Conservation (phyloP, 2,113 vertebrate genomes). For the Anhinga anhinga region DNA sequence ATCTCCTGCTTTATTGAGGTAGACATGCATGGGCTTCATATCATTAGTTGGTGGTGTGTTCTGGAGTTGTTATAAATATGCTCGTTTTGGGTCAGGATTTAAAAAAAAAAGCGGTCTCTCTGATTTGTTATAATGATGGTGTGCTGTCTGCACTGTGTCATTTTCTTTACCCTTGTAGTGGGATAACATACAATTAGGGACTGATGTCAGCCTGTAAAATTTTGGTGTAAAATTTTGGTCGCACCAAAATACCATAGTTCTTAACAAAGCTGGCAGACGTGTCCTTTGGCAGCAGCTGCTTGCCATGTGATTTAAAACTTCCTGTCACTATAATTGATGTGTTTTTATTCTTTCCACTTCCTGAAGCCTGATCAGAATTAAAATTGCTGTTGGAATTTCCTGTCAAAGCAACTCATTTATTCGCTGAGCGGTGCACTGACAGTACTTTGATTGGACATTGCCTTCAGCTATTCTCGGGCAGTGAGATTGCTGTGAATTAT, state of each 20-base stretch:
- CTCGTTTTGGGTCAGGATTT: background rate
- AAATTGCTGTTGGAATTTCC: conserved; percentile 94
- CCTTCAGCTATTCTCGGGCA: conserved; percentile 76
- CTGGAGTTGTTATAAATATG: background rate
- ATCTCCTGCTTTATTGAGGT: background rate
- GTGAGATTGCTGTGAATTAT: conserved; percentile 77
- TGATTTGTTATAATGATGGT: conserved; percentile 62
- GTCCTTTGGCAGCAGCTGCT: conserved; percentile 86
- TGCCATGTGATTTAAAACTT: conserved; percentile 90
- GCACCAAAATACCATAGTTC: conserved; percentile 71
- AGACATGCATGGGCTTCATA: background rate
- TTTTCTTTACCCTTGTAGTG: conserved; percentile 68
- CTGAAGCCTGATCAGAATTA: conserved; percentile 94
- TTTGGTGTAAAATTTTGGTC: conserved; percentile 78
- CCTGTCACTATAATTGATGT: conserved; percentile 93
- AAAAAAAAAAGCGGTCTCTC: background rate
- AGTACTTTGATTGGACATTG: conserved; percentile 83
- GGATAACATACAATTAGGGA: conserved; percentile 70
- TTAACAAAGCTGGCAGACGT: conserved; percentile 79
- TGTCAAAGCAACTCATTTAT: conserved; percentile 93
- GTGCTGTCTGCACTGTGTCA: conserved; percentile 61
- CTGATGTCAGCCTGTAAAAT: conserved; percentile 75
- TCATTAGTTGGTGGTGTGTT: background rate
- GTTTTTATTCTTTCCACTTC: conserved; percentile 93
- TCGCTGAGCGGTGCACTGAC: conserved; percentile 78